A percentile compares a stretch with the other conserved stretches of the same genome.
phyloP scores from a whole-genome alignment of 1,140 invertebrate species.

The Cardiocondyla obscurior region DNA sequence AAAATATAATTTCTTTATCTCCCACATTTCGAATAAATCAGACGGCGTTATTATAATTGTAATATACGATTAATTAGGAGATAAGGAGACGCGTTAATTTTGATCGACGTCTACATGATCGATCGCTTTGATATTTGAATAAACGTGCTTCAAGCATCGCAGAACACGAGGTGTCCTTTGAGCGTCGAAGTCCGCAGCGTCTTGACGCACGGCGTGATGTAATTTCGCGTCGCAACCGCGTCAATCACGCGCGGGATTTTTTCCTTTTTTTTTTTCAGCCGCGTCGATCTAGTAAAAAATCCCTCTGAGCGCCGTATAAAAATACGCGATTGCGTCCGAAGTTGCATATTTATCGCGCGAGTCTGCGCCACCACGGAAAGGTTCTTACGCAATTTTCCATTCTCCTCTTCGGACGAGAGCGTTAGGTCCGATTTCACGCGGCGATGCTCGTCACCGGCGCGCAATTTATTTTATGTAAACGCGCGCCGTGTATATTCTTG shows the following conservation, averaged over 20 bases:
- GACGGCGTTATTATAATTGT: not conserved
- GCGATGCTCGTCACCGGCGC: conserved; percentile 10
- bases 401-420: conserved; percentile 36
- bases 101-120: not conserved
- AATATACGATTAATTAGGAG: not conserved
- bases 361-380: conserved; percentile 8
- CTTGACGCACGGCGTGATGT: conserved; percentile 16
- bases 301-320: not conserved
- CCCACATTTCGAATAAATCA: not conserved
- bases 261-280: conserved; percentile 26
- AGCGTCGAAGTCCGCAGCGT: conserved; percentile 4
- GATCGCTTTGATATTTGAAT: conserved; percentile 3
- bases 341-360: conserved; percentile 58
- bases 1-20: no score
- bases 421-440: conserved; percentile 35
- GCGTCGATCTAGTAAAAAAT: conserved; percentile 16
- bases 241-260: conserved; percentile 2
- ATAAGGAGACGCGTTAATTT: not conserved
- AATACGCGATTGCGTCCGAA: conserved; percentile 29
- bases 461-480: conserved; percentile 52
- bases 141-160: not conserved
- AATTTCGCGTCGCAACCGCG: conserved; percentile 21
- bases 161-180: not conserved
- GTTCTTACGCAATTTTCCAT: conserved; percentile 63
- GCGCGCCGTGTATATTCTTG: conserved; percentile 11